Evolutionary conservation across 2,888 invertebrate genomes (phyloP), one percentile per base, ranked within the genome.

Genomic region (Drosophila gaucha): DNA sequence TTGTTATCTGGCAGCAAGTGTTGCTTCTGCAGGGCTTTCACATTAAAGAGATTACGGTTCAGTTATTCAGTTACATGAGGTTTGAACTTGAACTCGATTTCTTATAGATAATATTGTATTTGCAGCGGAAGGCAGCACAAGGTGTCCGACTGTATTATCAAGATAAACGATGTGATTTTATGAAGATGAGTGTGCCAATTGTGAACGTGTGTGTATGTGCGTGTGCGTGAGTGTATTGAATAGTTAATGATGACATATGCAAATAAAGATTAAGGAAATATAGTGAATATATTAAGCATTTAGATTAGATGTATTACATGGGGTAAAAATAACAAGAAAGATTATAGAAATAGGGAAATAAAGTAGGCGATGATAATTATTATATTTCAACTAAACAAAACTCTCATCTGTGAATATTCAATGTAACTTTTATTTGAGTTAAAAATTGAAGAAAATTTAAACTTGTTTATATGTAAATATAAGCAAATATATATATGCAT

Each of bases 1-100:
- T 73, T 76, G 70, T 50, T 78, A 78, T 72, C 76, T 58, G 51
- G n/a, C 10, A 20, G 9, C n/a, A n/a, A n/a, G n/a, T n/a, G n/a
- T n/a, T n/a, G n/a, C n/a, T n/a, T n/a, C n/a, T n/a, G 3, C 16
- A 39, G 12, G 20, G 50, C 9, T 18, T 30, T 3, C 38, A 31
- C 67, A 64, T 67, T 67, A 33, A 47, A 51, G 60, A 58, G 55
- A 72, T 72, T 67, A 64, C 31, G 33, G 54, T 47, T 47, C 39
- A 46, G 43, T 54, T 62, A 44, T 67, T 38, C 44, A 22, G 12
- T 31, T 67, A 26, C 24, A 50, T 38, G 36, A 24, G 31, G 30
- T 36, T 30, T 69, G 64, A 72, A 72, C 74, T 72, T 72, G 72
- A 74, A 55, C 69, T 64, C 57, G 26, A 43, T 55, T 72, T 18